Base-by-base conservation (phyloP, 2,888 invertebrate species). In the Vanessa cardui region DNA sequence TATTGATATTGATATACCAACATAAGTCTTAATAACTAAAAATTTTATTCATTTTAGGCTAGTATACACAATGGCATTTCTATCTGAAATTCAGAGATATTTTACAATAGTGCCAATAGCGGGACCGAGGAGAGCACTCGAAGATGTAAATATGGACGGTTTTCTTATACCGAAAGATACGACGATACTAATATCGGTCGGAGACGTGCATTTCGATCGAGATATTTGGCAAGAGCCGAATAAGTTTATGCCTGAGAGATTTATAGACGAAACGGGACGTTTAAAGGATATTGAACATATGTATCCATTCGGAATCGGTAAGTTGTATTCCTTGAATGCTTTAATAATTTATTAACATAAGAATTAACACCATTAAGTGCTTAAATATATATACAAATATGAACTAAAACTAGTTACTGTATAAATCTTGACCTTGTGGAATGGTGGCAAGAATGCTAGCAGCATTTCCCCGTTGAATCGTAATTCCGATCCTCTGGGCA, bases 241-340 rank as follows among this genome's bases (percentile, higher is more conserved):
- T n/a, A 83, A 85, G 69, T 95, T 95, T 78, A 87, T 89, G 39
- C 95, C 95, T 0, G 94, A 95, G 78, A 90, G 95, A 82, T 95
- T 95, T 86, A 87, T 95, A 60, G 90, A 94, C 73, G 86, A 90
- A 15, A 78, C 85, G 21, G 95, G 94, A 21, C 84, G 83, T 74
- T 83, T 94, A 66, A 89, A 89, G 72, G 91, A 89, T 73, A 90
- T 93, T 62, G 94, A 94, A 73, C 87, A 94, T 74, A 92, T 94
- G 77, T 93, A 94, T 68, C 93, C 94, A 12, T 96, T 96, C 78
- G 96, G 96, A 70, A 86, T 94, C 80, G 96, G 96, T 96, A 83
- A 81, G 84, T 82, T 15, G 63, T 66, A 39, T 39, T 39, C 2
- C 39, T 39, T 39, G 39, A 12, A 39, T 12, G 12, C n/a, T n/a